These are phyloP conservation scores for Pteropus rufus DNA, from an alignment of 2,797 vertebrate genomes.

Conservation along the genomic window DNA sequence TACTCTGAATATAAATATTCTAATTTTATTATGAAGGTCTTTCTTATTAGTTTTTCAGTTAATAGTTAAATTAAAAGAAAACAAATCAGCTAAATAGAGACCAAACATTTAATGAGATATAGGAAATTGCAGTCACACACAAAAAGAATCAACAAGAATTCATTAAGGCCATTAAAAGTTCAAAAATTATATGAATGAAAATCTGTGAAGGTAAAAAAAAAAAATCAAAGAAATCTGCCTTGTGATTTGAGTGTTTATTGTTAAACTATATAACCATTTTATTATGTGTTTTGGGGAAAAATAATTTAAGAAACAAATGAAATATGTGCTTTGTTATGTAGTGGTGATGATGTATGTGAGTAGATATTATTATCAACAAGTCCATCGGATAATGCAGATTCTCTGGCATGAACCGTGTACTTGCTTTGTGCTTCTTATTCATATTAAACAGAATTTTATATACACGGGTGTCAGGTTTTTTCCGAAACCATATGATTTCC, in stretches of 20 bases:
- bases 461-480: background rate
- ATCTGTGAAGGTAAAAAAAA: no score
- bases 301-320: background rate
- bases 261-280: background rate
- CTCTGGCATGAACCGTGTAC: background rate
- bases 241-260: background rate
- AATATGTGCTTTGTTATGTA: background rate
- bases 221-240: background rate
- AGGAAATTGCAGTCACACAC: no score
- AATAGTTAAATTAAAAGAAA: no score
- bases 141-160: no score
- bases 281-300: background rate
- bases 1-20: no score
- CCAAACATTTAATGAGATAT: no score
- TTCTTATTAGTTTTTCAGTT: no score
- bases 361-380: background rate
- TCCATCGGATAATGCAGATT: background rate
- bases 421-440: background rate
- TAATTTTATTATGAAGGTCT: no score
- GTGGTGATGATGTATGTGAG: background rate
- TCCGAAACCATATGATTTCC: background rate
- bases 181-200: no score
- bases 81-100: no score
- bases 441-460: background rate
- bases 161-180: no score